phyloP scores from a whole-genome alignment of 2,888 invertebrate species.

The Lithosia quadra region DNA sequence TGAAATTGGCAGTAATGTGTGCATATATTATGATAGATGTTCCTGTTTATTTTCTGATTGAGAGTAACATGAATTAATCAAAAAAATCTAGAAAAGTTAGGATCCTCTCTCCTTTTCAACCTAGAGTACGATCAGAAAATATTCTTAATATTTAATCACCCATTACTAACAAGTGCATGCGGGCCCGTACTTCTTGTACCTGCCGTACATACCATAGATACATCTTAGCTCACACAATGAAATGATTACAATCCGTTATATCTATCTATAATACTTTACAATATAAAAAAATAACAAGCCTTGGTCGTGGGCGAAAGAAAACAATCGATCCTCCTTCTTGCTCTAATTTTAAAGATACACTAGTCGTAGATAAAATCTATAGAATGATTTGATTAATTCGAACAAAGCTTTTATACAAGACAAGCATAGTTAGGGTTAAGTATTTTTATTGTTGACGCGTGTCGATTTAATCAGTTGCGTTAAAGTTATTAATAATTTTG shows the following conservation, averaged over 20 bases:
- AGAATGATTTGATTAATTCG: slow-evolving; percentile 86
- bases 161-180: not conserved
- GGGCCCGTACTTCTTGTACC: slow-evolving; percentile 55
- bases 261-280: slow-evolving; percentile 72
- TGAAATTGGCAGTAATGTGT: no score
- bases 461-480: slow-evolving; percentile 80
- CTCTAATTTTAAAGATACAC: slow-evolving; percentile 84
- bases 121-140: not conserved
- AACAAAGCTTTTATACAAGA: slow-evolving; percentile 76
- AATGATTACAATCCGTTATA: slow-evolving; percentile 86
- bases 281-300: slow-evolving; percentile 75
- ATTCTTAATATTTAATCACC: not conserved
- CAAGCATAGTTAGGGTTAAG: slow-evolving; percentile 76
- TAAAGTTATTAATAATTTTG: slow-evolving; percentile 78
- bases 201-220: slow-evolving; percentile 64
- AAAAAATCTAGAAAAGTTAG: no score
- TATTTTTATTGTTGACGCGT: slow-evolving; percentile 84
- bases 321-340: slow-evolving; percentile 82
- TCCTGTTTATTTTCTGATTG: no score
- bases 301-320: slow-evolving; percentile 84
- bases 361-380: slow-evolving; percentile 70
- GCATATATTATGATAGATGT: no score
- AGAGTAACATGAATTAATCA: no score
- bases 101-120: no score
- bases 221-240: slow-evolving; percentile 84